Evolutionary conservation across 2,113 vertebrate species (phyloP), one percentile per base, ranked within the genome.

Genomic region (Tauraco erythrolophus): DNA sequence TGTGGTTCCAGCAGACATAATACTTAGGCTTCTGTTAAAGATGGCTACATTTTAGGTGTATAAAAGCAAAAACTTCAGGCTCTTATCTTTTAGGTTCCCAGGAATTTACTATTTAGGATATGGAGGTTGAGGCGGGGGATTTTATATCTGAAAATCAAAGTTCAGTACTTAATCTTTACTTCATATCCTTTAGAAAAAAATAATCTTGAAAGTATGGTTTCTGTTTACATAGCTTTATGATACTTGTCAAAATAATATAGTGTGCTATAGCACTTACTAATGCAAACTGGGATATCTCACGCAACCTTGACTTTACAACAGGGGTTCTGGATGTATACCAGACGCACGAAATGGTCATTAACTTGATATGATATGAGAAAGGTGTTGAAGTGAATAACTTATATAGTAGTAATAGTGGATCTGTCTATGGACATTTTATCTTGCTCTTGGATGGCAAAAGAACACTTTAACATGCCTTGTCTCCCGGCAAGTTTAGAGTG

Each of bases 301-400:
- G 0, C 80, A 96, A 89, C 65, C 78, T 46, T 92, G 94, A 82
- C 91, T 88, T 84, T 91, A 87, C 74, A 88, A 39, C 65, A 75
- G 25, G 74, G 66, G 23, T 60, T 94, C 74, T 94, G 89, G 91
- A 97, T 96, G 58, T 79, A 95, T 91, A 96, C 95, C 96, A 96
- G 97, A 92, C 7, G 6, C 95, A 91, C 61, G 80, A 94, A 96
- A 91, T 65, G 27, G 89, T 85, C 92, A 96, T 92, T 96, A 82
- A 72, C 84, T 72, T 76, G 94, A 96, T 94, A 91, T 89, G 96
- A 96, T 95, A 97, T 46, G 82, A 89, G 89, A 94, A 91, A 92
- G 74, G 92, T 95, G 95, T 89, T 95, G 96, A 97, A 96, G 94
- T 89, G 94, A 97, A 76, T 93, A 96, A 95, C 89, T 92, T 88